A percentile compares a stretch with the other conserved stretches of the same genome.
Evolutionary conservation across 2,113 vertebrate genomes (phyloP).

Genomic region (Crotalus helleri): DNA sequence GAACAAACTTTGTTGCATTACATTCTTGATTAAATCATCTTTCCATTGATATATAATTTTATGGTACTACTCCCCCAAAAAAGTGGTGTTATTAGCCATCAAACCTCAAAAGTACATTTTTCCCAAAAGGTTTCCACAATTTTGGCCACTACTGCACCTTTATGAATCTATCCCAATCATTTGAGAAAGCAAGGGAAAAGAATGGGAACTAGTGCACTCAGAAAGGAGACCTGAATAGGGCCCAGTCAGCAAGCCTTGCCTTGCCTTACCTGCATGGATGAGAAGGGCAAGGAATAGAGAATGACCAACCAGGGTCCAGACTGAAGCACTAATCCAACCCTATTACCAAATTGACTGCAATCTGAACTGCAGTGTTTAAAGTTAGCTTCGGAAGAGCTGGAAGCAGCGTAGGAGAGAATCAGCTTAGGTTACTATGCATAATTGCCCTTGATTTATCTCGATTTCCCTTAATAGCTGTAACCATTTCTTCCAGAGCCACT

Average conservation of each 20-base stretch:
- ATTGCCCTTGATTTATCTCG: background rate
- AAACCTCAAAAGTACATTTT: no score
- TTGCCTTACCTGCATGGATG: background rate
- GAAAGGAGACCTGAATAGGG: background rate
- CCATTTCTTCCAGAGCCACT: background rate
- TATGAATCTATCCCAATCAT: background rate
- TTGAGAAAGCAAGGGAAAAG: background rate
- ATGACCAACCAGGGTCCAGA: background rate
- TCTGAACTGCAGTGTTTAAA: background rate
- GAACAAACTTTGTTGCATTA: no score
- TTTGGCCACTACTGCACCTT: background rate
- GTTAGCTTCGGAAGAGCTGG: background rate
- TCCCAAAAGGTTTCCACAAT: no score
- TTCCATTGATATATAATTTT: no score
- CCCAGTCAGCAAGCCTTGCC: background rate
- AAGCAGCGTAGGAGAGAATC: background rate
- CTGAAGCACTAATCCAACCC: background rate
- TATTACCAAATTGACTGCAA: background rate
- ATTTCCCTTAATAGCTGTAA: background rate
- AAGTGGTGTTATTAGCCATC: no score
- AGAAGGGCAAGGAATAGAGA: background rate
- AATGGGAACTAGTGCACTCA: background rate
- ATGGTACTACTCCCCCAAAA: no score
- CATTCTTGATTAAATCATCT: no score
- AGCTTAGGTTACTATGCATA: background rate